These are phyloP conservation scores for Lottia scabra DNA, from an alignment of 2,888 invertebrate species.

Conservation along the genomic window DNA sequence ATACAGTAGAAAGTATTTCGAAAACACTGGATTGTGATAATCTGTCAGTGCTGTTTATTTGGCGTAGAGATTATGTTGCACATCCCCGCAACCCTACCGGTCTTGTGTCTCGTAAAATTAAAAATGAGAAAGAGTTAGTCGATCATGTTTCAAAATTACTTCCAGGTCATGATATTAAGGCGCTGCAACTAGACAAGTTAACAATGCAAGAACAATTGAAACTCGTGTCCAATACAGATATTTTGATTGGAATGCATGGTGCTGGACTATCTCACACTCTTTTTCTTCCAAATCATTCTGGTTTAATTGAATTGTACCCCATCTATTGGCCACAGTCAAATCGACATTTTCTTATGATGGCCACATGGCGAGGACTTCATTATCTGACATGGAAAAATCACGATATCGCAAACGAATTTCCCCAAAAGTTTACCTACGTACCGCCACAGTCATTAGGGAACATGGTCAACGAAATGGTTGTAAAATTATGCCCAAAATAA, in stretches of 20 bases:
- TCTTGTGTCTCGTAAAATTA: conserved; percentile 59
- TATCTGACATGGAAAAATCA: conserved; percentile 63
- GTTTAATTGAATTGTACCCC: conserved; percentile 62
- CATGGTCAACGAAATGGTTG: conserved; percentile 22
- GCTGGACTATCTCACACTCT: conserved; percentile 65
- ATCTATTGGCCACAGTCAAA: conserved; percentile 50
- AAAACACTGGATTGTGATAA: conserved; percentile 47
- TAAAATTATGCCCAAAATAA: conserved; percentile 17
- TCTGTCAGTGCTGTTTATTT: conserved; percentile 60
- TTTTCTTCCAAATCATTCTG: conserved; percentile 61
- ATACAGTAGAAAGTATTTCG: conserved; percentile 26
- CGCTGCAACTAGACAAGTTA: conserved; percentile 58
- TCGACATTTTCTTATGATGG: conserved; percentile 60
- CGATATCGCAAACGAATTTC: conserved; percentile 47
- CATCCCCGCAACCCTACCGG: conserved; percentile 67
- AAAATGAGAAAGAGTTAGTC: conserved; percentile 65
- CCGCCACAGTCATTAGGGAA: conserved; percentile 35
- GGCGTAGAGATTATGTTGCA: conserved; percentile 65
- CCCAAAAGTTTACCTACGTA: conserved; percentile 44
- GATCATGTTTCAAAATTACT: conserved; percentile 35
- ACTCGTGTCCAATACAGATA: conserved; percentile 55
- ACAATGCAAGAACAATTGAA: conserved; percentile 58
- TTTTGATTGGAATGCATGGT: conserved; percentile 68
- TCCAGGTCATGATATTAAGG: conserved; percentile 43
- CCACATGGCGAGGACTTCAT: conserved; percentile 59